Percentiles rank a stretch among this genome's conserved stretches.
Evolutionary conservation across 2,797 vertebrate species (phyloP).

Genomic region (Bradypus variegatus): DNA sequence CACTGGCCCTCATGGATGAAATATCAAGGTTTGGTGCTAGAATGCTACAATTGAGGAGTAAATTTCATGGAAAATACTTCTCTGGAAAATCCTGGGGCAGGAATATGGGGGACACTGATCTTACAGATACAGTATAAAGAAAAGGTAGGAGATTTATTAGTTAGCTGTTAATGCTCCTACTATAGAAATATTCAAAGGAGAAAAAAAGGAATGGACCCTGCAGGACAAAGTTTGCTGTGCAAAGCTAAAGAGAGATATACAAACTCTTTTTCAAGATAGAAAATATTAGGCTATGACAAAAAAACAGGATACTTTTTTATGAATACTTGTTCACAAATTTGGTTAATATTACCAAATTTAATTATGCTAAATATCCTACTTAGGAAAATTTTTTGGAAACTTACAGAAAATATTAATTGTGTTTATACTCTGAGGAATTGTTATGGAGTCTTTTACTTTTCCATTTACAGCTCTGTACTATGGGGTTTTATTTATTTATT

Average conservation of each 20-base stretch:
- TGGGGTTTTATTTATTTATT: neutral
- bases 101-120: neutral
- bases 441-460: neutral
- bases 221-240: neutral
- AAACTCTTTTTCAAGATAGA: neutral
- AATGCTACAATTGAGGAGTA: neutral
- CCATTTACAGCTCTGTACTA: neutral
- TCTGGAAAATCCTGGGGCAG: neutral
- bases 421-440: neutral
- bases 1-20: neutral
- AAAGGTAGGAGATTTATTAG: neutral
- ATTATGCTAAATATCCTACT: neutral
- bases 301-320: neutral
- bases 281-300: neutral
- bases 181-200: neutral
- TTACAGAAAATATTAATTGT: neutral
- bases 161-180: neutral
- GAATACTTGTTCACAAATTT: neutral
- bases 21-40: neutral
- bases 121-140: neutral
- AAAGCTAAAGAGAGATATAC: neutral
- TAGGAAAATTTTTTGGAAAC: neutral
- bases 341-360: constrained; percentile 7
- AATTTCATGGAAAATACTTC: neutral
- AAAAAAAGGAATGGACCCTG: neutral